Evolutionary conservation across 2,113 vertebrate genomes (phyloP).

Genomic region (Suncus etruscus): DNA sequence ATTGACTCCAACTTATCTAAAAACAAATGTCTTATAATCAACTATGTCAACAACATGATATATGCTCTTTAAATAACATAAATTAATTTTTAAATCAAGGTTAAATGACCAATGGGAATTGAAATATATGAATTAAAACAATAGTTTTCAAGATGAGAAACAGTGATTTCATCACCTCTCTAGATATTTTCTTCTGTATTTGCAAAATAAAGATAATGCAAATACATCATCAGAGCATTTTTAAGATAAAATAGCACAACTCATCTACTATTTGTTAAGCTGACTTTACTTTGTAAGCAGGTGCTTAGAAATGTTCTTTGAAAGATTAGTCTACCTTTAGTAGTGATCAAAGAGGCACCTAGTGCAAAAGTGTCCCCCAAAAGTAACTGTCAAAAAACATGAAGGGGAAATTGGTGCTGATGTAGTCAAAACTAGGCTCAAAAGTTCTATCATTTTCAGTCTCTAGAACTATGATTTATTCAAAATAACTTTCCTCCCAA

Average conservation of each 20-base stretch:
- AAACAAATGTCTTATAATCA: no score
- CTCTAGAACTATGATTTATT: slow-evolving; percentile 18
- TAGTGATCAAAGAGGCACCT: not conserved
- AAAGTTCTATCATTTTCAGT: slow-evolving; percentile 23
- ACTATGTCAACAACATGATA: no score
- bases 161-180: not conserved
- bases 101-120: not conserved
- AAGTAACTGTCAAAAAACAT: not conserved
- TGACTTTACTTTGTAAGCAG: not conserved
- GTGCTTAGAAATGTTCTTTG: not conserved
- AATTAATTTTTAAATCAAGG: not conserved
- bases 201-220: not conserved
- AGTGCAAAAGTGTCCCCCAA: not conserved
- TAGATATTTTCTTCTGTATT: not conserved
- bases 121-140: not conserved
- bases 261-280: not conserved
- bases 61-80: no score
- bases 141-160: not conserved
- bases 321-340: not conserved
- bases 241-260: slow-evolving; percentile 15
- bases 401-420: not conserved
- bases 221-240: not conserved
- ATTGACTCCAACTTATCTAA: no score
- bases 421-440: not conserved
- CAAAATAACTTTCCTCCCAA: slow-evolving; percentile 49